Evolutionary conservation across 2,888 invertebrate genomes (phyloP).

Genomic region (Trachelus stipa): DNA sequence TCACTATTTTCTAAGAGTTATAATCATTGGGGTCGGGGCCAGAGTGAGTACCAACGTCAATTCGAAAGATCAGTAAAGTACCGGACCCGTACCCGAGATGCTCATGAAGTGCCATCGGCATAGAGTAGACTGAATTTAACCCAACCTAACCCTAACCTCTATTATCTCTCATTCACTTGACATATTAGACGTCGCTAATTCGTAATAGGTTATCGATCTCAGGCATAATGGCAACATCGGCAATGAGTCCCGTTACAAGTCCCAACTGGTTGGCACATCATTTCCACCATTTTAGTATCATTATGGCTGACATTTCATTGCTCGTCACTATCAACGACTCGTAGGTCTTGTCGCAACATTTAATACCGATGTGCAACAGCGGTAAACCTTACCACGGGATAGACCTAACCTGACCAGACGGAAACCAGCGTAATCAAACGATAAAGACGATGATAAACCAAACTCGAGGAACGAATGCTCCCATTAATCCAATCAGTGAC

Average conservation of each 20-base stretch:
- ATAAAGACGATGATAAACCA: neutral
- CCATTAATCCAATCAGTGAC: neutral
- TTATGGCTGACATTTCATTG: neutral
- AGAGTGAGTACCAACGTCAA: neutral
- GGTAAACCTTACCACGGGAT: neutral
- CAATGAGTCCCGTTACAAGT: neutral
- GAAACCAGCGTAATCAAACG: neutral
- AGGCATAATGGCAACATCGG: neutral
- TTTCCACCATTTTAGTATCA: neutral
- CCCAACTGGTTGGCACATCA: neutral
- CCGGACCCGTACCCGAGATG: neutral
- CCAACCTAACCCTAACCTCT: neutral
- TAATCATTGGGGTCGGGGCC: constrained; percentile 54
- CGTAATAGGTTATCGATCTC: neutral
- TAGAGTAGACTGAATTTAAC: neutral
- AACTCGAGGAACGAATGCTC: neutral
- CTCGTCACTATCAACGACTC: neutral
- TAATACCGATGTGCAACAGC: neutral
- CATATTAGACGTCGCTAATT: neutral
- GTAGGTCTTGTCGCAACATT: neutral
- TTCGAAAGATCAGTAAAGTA: neutral
- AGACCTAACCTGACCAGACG: neutral
- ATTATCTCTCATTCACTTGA: neutral
- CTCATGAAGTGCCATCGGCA: neutral
- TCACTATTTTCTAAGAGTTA: constrained; percentile 45